A percentile compares a stretch with the other conserved stretches of the same genome.
Conservation (phyloP, 2,113 vertebrate species). For the Empidonax traillii region DNA sequence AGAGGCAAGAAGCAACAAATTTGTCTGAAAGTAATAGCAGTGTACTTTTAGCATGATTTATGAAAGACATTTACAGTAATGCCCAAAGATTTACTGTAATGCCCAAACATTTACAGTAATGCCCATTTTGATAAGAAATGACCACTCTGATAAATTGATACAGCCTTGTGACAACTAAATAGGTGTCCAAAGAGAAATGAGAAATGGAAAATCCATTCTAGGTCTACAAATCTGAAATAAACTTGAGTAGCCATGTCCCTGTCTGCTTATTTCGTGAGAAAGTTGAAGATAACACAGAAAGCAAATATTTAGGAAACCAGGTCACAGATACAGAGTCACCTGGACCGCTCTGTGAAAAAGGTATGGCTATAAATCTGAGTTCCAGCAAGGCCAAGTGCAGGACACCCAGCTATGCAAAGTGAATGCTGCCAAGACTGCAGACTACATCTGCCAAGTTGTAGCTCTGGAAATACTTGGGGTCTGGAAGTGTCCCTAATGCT, state of each 20-base stretch:
- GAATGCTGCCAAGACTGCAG: background rate
- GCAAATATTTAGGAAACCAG: background rate
- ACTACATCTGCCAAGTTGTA: background rate
- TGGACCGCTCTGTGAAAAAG: background rate
- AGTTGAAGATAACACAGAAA: background rate
- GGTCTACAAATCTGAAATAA: background rate
- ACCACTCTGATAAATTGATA: background rate
- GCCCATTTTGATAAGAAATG: background rate
- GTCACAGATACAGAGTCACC: background rate
- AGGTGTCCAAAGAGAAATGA: background rate
- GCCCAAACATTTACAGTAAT: background rate
- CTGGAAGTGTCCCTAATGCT: background rate
- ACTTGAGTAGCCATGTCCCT: fast-evolving
- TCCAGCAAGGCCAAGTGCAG: background rate
- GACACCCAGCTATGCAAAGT: background rate
- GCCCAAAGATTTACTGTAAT: background rate
- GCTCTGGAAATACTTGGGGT: background rate
- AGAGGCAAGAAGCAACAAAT: background rate
- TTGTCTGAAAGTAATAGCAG: background rate
- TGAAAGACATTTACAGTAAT: background rate
- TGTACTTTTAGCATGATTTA: background rate
- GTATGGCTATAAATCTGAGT: background rate
- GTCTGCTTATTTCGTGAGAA: background rate
- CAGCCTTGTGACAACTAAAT: background rate
- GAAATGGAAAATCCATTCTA: background rate